phyloP scores from a whole-genome alignment of 2,888 invertebrate genomes.

The Cordilura impudica region DNA sequence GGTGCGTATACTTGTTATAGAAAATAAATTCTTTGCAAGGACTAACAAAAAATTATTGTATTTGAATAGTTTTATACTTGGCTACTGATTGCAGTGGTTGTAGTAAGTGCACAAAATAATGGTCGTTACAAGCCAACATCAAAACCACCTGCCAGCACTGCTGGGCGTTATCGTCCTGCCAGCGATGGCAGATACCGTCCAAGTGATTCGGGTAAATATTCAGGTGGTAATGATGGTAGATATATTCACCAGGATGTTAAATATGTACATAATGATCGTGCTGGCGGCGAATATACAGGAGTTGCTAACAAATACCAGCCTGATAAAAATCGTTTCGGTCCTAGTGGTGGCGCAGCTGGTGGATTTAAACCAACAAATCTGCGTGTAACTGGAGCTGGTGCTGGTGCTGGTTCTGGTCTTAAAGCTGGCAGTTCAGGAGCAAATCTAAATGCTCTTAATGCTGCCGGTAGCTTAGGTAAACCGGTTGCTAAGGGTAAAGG shows the following conservation, averaged over 20 bases:
- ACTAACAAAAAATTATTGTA: not conserved
- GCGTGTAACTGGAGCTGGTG: conserved; percentile 35
- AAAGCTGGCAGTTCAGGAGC: not conserved
- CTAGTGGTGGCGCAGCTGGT: conserved; percentile 65
- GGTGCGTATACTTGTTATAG: conserved; percentile 10
- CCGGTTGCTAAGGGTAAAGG: conserved; percentile 70
- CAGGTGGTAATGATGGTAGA: conserved; percentile 74
- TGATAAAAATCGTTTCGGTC: conserved; percentile 65
- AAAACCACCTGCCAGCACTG: conserved; percentile 60
- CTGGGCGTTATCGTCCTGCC: conserved; percentile 70
- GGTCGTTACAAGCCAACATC: conserved; percentile 78
- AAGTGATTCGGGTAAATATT: conserved; percentile 72
- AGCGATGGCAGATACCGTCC: conserved; percentile 77
- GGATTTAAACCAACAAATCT: no score
- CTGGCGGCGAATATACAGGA: conserved; percentile 71
- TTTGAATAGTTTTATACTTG: conserved; percentile 41
- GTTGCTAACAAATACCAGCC: conserved; percentile 66
- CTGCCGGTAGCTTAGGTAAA: conserved; percentile 54
- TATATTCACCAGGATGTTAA: conserved; percentile 79
- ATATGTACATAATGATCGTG: conserved; percentile 69
- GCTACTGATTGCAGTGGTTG: conserved; percentile 62
- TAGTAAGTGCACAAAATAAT: conserved; percentile 69
- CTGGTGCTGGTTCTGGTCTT: not conserved
- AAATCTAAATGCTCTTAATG: no score
- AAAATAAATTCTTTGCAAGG: not conserved